phyloP scores from a whole-genome alignment of 2,888 invertebrate genomes.

The Plagodis pulveraria region DNA sequence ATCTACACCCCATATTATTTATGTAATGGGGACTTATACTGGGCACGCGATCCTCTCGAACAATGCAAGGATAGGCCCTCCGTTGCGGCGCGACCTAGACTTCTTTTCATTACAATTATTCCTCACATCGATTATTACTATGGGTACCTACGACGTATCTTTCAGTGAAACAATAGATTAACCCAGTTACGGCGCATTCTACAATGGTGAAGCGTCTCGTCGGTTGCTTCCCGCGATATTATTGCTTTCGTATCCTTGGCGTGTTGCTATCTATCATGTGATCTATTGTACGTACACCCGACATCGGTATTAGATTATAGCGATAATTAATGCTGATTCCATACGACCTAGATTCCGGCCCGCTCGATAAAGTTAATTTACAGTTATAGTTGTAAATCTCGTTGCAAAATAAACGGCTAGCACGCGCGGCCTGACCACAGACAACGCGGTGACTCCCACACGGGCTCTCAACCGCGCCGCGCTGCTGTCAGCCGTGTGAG shows the following conservation, averaged over 20 bases:
- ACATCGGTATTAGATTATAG: slow-evolving; percentile 82
- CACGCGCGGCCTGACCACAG: slow-evolving; percentile 79
- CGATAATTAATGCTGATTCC: slow-evolving; percentile 85
- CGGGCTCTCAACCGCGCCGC: slow-evolving; percentile 44
- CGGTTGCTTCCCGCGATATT: slow-evolving; percentile 57
- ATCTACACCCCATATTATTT: slow-evolving; percentile 76
- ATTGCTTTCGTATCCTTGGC: slow-evolving; percentile 80
- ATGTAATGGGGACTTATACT: slow-evolving; percentile 81
- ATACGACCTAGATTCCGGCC: slow-evolving; percentile 82
- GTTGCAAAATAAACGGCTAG: slow-evolving; percentile 80
- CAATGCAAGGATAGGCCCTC: slow-evolving; percentile 80
- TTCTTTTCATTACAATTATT: slow-evolving; percentile 77
- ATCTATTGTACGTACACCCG: slow-evolving; percentile 81
- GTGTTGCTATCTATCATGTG: slow-evolving; percentile 81
- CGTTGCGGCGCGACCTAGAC: slow-evolving; percentile 75
- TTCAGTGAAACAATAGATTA: slow-evolving; percentile 78
- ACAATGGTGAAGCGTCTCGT: slow-evolving; percentile 61
- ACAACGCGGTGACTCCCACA: slow-evolving; percentile 77
- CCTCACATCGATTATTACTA: slow-evolving; percentile 63
- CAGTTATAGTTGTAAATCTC: slow-evolving; percentile 84
- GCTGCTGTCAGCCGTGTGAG: slow-evolving; percentile 47
- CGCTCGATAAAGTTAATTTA: slow-evolving; percentile 83
- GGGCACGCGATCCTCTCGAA: slow-evolving; percentile 77
- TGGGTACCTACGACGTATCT: slow-evolving; percentile 50
- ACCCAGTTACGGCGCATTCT: slow-evolving; percentile 66